Percentiles rank a stretch among this genome's conserved stretches.
Conservation (phyloP, 23 tunicate species). For the Styela clava region DNA sequence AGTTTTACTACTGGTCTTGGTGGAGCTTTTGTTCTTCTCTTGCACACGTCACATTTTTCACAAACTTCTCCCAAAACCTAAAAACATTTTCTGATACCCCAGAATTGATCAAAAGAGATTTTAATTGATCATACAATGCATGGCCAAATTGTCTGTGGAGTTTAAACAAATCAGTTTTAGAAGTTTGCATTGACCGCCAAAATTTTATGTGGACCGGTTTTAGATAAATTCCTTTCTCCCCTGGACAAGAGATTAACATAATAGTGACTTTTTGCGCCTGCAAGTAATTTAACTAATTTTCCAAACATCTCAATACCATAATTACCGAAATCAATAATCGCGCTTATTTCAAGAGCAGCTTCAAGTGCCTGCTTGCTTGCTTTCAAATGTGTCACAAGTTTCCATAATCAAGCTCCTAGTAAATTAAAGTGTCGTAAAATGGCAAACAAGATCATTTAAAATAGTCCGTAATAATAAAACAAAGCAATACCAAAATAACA, state of each 20-base stretch:
- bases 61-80: background rate
- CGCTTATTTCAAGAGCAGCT: slow-evolving; percentile 13
- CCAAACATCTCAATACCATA: slow-evolving; percentile 22
- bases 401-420: too few species aligned
- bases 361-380: background rate
- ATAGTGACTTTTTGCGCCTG: slow-evolving; percentile 16
- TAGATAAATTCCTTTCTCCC: background rate
- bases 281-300: background rate
- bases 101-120: background rate
- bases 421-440: too few species aligned
- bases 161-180: background rate
- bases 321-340: slow-evolving; percentile 10
- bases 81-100: background rate
- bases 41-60: background rate
- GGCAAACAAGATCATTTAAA: too few species aligned
- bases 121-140: slow-evolving; percentile 1
- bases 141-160: slow-evolving; percentile 27
- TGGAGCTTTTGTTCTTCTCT: background rate
- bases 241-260: slow-evolving; percentile 1
- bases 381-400: background rate
- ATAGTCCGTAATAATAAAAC: too few species aligned
- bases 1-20: slow-evolving; percentile 15
- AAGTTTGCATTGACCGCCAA: too few species aligned
- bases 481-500: too few species aligned
- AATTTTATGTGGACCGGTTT: too few species aligned